A percentile compares a stretch with the other conserved stretches of the same genome.
Conservation (phyloP, 2,113 vertebrate genomes). For the Podarcis cretensis region DNA sequence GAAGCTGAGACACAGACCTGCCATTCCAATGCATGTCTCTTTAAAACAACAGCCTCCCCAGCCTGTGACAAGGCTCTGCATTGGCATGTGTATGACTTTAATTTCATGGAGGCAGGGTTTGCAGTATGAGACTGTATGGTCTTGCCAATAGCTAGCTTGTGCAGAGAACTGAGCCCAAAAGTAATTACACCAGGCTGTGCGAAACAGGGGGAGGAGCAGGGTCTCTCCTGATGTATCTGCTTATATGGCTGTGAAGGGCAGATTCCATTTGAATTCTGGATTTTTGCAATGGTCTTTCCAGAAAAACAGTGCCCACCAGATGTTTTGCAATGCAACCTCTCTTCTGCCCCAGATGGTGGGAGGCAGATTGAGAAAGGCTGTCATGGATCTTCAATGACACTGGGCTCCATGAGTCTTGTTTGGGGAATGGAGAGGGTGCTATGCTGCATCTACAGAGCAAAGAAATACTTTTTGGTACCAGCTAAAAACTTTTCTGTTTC, state of each 20-base stretch:
- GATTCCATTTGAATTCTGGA: background rate
- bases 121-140: background rate
- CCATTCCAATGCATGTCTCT: too few relatives aligned
- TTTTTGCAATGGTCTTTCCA: background rate
- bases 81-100: background rate
- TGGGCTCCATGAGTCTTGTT: too few relatives aligned
- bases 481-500: too few relatives aligned
- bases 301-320: too few relatives aligned
- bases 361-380: too few relatives aligned
- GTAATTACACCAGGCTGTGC: background rate
- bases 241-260: background rate
- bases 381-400: background rate
- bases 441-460: too few relatives aligned
- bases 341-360: too few relatives aligned
- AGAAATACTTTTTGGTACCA: too few relatives aligned
- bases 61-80: background rate
- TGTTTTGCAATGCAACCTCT: too few relatives aligned
- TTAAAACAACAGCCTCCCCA: too few relatives aligned
- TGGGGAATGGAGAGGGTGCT: background rate
- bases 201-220: background rate
- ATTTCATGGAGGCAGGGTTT: background rate
- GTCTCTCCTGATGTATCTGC: background rate
- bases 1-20: too few relatives aligned
- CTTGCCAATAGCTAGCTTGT: background rate
- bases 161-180: background rate